phyloP scores from a whole-genome alignment of 2,888 invertebrate species.

The Papilio gigon region DNA sequence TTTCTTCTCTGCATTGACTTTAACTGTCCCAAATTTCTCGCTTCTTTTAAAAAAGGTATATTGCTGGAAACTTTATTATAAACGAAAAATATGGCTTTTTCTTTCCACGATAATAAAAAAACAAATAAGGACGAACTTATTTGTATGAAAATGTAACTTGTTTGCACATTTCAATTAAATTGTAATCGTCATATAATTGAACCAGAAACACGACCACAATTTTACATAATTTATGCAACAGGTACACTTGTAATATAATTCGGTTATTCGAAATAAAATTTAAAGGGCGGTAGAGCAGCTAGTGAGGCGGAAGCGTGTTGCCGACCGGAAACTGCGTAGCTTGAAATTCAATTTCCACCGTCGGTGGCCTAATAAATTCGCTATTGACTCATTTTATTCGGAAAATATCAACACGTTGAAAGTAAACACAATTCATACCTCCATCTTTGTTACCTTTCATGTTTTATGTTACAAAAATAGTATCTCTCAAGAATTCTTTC shows the following conservation, averaged over 20 bases:
- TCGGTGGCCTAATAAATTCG: slow-evolving; percentile 75
- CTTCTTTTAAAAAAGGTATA: no score
- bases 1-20: no score
- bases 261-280: slow-evolving; percentile 43
- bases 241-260: slow-evolving; percentile 38
- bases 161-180: neutral
- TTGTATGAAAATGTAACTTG: neutral
- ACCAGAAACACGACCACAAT: slow-evolving; percentile 2
- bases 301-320: slow-evolving; percentile 66
- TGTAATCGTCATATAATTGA: slow-evolving; percentile 9
- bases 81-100: no score
- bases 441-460: slow-evolving; percentile 5
- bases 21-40: no score
- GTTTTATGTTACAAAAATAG: neutral
- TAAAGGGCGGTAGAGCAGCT: slow-evolving; percentile 48
- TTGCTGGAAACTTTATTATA: no score
- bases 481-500: neutral
- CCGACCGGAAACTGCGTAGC: slow-evolving; percentile 77
- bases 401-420: slow-evolving; percentile 47
- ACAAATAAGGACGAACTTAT: neutral
- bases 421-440: slow-evolving; percentile 43
- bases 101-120: no score
- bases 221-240: slow-evolving; percentile 32
- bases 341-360: slow-evolving; percentile 79
- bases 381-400: slow-evolving; percentile 67